These are phyloP conservation scores for Stratiolaelaps scimitus DNA, from an alignment of 1,140 invertebrate genomes.

Conservation along the genomic window DNA sequence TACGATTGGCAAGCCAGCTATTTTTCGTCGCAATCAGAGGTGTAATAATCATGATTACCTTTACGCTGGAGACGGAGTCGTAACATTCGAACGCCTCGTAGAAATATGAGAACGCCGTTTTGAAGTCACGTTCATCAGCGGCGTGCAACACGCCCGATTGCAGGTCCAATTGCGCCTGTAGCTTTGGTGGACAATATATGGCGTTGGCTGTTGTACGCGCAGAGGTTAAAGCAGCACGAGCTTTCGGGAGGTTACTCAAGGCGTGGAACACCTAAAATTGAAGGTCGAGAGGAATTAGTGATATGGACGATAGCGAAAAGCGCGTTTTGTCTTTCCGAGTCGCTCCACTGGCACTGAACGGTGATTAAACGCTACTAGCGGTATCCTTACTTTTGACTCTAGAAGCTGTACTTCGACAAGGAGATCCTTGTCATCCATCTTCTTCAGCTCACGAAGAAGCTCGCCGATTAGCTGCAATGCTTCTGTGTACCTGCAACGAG, in stretches of 20 bases:
- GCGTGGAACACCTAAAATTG: conserved; percentile 60
- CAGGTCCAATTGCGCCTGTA: conserved; percentile 89
- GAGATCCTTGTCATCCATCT: conserved; percentile 96
- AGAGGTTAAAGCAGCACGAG: conserved; percentile 86
- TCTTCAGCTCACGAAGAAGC: conserved; percentile 87
- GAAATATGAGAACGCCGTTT: conserved; percentile 99
- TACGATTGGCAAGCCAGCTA: too few species aligned
- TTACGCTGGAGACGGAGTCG: conserved; percentile 81
- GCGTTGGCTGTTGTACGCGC: conserved; percentile 97
- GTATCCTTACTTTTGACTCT: conserved; percentile 63
- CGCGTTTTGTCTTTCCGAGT: too few species aligned
- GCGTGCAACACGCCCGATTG: conserved; percentile 98
- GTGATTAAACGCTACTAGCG: too few species aligned
- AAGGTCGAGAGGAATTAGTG: too few species aligned
- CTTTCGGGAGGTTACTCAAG: conserved; percentile 88
- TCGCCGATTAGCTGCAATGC: conserved; percentile 60
- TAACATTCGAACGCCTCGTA: conserved; percentile 99
- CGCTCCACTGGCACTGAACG: too few species aligned
- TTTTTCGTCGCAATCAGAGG: too few species aligned
- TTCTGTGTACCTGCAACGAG: conserved; percentile 51
- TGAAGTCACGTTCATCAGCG: conserved; percentile 97
- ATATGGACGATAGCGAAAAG: too few species aligned
- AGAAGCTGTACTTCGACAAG: conserved; percentile 87
- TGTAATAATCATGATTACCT: conserved; percentile 44
- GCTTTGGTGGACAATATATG: conserved; percentile 96